phyloP scores from a whole-genome alignment of 2,888 invertebrate species.

The Orthonevra nobilis region DNA sequence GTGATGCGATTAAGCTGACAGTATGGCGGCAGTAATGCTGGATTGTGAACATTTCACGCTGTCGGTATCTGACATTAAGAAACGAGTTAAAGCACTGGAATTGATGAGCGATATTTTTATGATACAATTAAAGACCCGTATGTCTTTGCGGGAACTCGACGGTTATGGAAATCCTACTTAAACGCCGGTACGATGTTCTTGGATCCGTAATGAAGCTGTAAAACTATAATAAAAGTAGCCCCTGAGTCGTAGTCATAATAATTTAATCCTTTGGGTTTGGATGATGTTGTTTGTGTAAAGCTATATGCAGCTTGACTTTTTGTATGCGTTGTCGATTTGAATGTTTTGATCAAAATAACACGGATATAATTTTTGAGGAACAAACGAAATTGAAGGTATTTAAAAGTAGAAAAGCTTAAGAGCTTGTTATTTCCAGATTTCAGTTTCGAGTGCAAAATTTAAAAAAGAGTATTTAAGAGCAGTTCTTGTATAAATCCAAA shows the following conservation, averaged over 20 bases:
- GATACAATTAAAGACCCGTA: conserved; percentile 48
- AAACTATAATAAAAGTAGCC: conserved; percentile 46
- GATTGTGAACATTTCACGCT: conserved; percentile 8
- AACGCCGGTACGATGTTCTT: conserved; percentile 7
- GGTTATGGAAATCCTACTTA: conserved; percentile 30
- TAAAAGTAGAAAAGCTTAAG: too few relatives aligned
- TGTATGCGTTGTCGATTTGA: too few relatives aligned
- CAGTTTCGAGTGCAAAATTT: too few relatives aligned
- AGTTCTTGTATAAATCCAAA: too few relatives aligned
- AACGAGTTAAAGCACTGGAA: conserved; percentile 32
- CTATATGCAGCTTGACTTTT: too few relatives aligned
- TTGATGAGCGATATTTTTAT: conserved; percentile 59
- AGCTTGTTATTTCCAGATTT: too few relatives aligned
- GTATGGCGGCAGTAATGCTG: not conserved
- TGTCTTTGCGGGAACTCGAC: conserved; percentile 21
- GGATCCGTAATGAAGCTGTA: conserved; percentile 54
- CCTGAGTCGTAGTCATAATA: conserved; percentile 14
- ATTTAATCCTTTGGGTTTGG: conserved; percentile 28
- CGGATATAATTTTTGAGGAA: too few relatives aligned
- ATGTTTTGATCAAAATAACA: too few relatives aligned
- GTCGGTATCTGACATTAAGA: conserved; percentile 1
- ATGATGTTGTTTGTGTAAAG: too few relatives aligned
- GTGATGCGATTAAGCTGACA: conserved; percentile 6
- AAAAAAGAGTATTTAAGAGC: too few relatives aligned
- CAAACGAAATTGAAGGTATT: too few relatives aligned